Evolutionary conservation across 1,140 invertebrate species (phyloP).

Genomic region (Lasioglossum albipes): DNA sequence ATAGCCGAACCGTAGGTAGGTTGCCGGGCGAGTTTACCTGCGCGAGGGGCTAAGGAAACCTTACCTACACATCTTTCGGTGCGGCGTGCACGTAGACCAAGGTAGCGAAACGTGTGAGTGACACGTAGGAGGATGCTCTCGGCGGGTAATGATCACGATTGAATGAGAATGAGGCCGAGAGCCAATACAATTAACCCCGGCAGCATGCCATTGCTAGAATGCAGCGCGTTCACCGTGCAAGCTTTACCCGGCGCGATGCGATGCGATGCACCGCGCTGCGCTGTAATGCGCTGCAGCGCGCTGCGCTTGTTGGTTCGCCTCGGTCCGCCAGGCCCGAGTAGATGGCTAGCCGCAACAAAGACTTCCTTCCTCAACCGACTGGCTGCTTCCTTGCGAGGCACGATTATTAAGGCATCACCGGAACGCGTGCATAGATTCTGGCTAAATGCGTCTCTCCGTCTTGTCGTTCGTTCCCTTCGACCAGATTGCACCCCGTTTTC

Average conservation of each 20-base stretch:
- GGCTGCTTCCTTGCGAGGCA: conserved; percentile 37
- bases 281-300: conserved; percentile 49
- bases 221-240: conserved; percentile 51
- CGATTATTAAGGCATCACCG: conserved; percentile 67
- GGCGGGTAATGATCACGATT: conserved; percentile 75
- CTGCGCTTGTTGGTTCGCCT: not conserved
- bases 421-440: conserved; percentile 60
- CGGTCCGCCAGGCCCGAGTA: not conserved
- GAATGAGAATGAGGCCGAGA: conserved; percentile 76
- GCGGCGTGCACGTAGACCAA: conserved; percentile 15
- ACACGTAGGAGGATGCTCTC: conserved; percentile 73
- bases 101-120: conserved; percentile 47
- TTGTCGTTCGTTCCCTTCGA: too few species aligned
- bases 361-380: conserved; percentile 34
- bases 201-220: conserved; percentile 70
- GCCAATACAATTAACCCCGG: conserved; percentile 75
- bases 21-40: not conserved
- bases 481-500: too few species aligned
- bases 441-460: conserved; percentile 47
- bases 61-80: not conserved
- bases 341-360: conserved; percentile 41
- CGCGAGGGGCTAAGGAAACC: conserved; percentile 45
- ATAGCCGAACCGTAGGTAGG: conserved; percentile 28
- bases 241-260: conserved; percentile 31
- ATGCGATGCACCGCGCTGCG: not conserved